Conservation (phyloP, 2,113 vertebrate species). For the Dipodomys merriami region DNA sequence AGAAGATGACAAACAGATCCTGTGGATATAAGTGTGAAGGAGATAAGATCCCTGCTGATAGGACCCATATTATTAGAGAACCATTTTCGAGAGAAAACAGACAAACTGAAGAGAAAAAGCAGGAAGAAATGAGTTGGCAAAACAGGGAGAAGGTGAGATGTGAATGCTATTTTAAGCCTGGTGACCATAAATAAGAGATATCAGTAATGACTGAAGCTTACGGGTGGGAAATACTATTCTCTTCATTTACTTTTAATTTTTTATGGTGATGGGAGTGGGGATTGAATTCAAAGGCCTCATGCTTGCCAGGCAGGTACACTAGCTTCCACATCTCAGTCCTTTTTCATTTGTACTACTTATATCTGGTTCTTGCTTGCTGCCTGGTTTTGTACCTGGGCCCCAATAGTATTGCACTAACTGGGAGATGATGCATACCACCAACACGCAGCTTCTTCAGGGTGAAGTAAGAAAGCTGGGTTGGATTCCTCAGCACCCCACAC, state of each 20-base stretch:
- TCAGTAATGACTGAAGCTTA: not conserved
- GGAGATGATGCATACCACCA: no score
- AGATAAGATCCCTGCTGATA: not conserved
- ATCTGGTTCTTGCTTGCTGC: no score
- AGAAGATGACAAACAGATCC: not conserved
- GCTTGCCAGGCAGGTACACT: no score
- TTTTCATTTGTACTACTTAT: no score
- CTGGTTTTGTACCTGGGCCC: no score
- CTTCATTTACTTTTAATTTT: not conserved
- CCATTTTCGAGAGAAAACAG: not conserved
- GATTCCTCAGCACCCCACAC: no score
- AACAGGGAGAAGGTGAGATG: not conserved
- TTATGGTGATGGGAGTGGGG: no score
- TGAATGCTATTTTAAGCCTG: not conserved
- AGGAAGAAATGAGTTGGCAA: not conserved
- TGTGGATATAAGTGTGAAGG: not conserved
- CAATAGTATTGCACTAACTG: no score
- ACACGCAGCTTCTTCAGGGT: no score
- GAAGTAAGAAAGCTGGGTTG: no score
- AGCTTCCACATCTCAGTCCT: no score
- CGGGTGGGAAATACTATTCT: not conserved
- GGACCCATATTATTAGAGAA: not conserved
- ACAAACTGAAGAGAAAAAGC: not conserved
- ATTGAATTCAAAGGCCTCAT: no score
- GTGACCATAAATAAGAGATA: not conserved